These are phyloP conservation scores for Semotilus atromaculatus DNA, from an alignment of 2,797 vertebrate species.

Conservation along the genomic window DNA sequence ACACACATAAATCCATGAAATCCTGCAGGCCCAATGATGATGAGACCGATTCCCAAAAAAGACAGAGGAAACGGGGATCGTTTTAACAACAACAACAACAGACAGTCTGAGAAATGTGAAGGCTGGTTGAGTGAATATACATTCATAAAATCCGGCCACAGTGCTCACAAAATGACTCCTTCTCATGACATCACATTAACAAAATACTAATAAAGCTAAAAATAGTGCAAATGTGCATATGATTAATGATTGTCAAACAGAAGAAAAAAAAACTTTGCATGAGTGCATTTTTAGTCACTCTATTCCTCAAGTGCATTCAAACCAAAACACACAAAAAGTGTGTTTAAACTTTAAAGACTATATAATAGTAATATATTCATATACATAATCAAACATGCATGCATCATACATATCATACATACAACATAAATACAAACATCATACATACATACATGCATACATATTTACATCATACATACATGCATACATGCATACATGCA, in stretches of 20 bases:
- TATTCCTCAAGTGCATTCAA: neutral
- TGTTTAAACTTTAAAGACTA: neutral
- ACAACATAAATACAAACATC: too few species aligned
- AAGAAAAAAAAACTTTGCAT: neutral
- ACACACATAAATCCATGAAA: constrained; percentile 27
- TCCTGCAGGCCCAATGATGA: neutral
- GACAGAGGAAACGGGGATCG: neutral
- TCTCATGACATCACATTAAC: constrained; percentile 9
- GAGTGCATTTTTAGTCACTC: neutral
- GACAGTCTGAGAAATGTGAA: constrained; percentile 7
- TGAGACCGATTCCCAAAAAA: constrained; percentile 13
- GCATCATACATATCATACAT: too few species aligned
- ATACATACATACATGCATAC: too few species aligned
- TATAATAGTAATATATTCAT: neutral
- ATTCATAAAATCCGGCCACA: constrained; percentile 26
- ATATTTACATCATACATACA: too few species aligned
- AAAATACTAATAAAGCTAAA: constrained; percentile 25
- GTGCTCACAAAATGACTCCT: constrained; percentile 25
- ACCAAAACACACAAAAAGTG: neutral
- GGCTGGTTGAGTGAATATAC: neutral
- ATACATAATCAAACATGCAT: neutral
- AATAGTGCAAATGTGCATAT: constrained; percentile 21
- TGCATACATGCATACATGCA: too few species aligned
- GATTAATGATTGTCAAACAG: neutral
- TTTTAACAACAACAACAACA: neutral